Conservation (phyloP, 2,888 invertebrate genomes). For the Amphimallon solstitiale region DNA sequence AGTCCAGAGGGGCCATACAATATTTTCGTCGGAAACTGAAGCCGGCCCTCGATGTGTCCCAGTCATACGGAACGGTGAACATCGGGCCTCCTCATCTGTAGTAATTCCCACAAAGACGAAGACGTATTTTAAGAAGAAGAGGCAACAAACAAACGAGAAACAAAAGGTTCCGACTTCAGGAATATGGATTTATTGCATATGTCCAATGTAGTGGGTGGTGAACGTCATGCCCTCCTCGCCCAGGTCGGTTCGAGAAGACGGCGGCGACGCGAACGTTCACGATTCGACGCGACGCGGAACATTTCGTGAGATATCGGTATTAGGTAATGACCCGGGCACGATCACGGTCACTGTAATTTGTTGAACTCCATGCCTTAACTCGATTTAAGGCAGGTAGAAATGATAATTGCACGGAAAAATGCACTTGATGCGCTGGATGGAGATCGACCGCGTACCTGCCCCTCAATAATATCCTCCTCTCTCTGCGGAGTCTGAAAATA, state of each 20-base stretch:
- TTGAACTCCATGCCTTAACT: constrained; percentile 53
- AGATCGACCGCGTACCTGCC: neutral
- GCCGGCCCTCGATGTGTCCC: no score
- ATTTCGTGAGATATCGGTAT: constrained; percentile 61
- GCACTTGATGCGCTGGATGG: neutral
- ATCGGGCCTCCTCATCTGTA: constrained; percentile 43
- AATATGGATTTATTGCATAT: constrained; percentile 62
- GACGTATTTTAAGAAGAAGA: constrained; percentile 53
- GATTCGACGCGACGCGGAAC: constrained; percentile 53
- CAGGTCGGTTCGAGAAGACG: no score
- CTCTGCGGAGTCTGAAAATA: no score
- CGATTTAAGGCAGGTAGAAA: constrained; percentile 57
- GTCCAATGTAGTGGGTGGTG: constrained; percentile 60
- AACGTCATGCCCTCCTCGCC: constrained; percentile 58
- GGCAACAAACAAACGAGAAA: constrained; percentile 35
- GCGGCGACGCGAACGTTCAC: constrained; percentile 51
- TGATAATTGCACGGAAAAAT: constrained; percentile 50
- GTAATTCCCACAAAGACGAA: constrained; percentile 57
- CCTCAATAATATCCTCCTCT: neutral
- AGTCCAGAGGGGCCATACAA: no score
- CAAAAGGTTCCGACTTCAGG: constrained; percentile 49
- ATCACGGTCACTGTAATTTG: constrained; percentile 61
- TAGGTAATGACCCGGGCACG: constrained; percentile 61
- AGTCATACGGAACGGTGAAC: neutral
- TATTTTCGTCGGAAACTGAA: no score